These are phyloP conservation scores for Scomber japonicus DNA, from an alignment of 2,113 vertebrate genomes.

Conservation along the genomic window DNA sequence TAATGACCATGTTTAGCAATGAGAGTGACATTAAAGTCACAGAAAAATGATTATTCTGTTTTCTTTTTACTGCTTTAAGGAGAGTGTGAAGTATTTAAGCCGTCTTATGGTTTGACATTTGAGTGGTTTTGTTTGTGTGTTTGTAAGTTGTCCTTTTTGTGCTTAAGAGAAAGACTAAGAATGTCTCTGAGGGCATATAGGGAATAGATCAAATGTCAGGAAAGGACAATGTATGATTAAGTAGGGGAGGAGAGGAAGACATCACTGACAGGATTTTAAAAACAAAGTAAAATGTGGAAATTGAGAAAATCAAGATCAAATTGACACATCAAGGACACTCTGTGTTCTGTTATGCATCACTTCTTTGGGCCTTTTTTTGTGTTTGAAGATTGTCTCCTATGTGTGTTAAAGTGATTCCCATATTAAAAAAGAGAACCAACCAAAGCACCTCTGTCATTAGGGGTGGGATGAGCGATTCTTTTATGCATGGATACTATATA, in stretches of 20 bases:
- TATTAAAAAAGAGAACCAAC: constrained; percentile 77
- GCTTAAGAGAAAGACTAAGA: constrained; percentile 13
- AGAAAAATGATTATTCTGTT: constrained; percentile 88
- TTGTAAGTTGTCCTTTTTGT: constrained; percentile 68
- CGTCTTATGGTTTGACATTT: constrained; percentile 48
- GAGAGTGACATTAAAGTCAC: constrained; percentile 83
- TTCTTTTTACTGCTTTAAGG: constrained; percentile 40
- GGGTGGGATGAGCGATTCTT: constrained; percentile 79
- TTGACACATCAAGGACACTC: constrained; percentile 36
- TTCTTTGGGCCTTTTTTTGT: constrained; percentile 63
- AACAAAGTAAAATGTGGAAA: neutral
- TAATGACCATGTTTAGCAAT: constrained; percentile 83
- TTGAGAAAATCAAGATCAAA: neutral
- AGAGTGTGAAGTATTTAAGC: constrained; percentile 51
- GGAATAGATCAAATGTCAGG: neutral
- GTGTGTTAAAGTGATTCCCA: constrained; percentile 83
- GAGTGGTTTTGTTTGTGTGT: constrained; percentile 54
- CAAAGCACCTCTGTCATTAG: constrained; percentile 76
- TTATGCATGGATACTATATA: constrained; percentile 87
- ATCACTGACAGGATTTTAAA: constrained; percentile 1
- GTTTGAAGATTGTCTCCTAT: constrained; percentile 71
- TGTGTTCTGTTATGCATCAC: constrained; percentile 47
- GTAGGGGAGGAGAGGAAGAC: neutral
- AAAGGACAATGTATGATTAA: neutral
- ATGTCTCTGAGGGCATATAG: neutral